Evolutionary conservation across 1,140 invertebrate species (phyloP).

Genomic region (Daktulosphaira vitifoliae): DNA sequence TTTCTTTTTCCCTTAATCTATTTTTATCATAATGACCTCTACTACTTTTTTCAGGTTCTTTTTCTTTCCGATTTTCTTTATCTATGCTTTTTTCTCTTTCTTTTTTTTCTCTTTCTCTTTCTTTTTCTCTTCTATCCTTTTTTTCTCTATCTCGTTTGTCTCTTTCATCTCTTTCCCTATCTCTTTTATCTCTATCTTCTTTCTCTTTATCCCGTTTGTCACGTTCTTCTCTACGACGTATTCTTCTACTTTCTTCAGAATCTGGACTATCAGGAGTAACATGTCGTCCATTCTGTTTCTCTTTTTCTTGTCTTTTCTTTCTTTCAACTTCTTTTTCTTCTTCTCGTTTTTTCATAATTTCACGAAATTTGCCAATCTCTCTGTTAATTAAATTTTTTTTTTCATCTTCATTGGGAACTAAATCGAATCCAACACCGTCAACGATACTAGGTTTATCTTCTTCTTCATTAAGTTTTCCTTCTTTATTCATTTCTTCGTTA

Average conservation of each 20-base stretch:
- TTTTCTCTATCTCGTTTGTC: conserved; percentile 40
- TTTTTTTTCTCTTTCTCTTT: conserved; percentile 39
- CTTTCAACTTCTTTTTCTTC: conserved; percentile 43
- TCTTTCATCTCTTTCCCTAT: conserved; percentile 44
- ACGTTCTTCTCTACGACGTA: conserved; percentile 29
- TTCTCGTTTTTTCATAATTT: conserved; percentile 89
- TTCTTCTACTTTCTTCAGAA: conserved; percentile 24
- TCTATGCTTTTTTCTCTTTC: conserved; percentile 41
- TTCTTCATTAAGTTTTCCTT: conserved; percentile 16
- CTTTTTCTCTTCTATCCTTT: conserved; percentile 41
- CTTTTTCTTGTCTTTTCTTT: conserved; percentile 39
- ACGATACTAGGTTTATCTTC: conserved; percentile 25
- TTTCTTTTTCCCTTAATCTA: conserved; percentile 64
- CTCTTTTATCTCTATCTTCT: conserved; percentile 45
- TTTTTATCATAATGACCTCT: conserved; percentile 34
- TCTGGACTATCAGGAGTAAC: conserved; percentile 19
- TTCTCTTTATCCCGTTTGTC: conserved; percentile 44
- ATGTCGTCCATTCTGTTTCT: conserved; percentile 30
- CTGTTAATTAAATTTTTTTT: conserved; percentile 90
- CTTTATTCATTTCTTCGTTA: conserved; percentile 21
- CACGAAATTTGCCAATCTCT: conserved; percentile 94
- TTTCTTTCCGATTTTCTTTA: conserved; percentile 39
- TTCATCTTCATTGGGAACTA: conserved; percentile 64
- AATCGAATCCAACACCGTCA: conserved; percentile 24
- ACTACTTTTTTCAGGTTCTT: conserved; percentile 20